Base-by-base conservation (phyloP, 92 coral and sea anemone species). In the Phenganax stokvisi region DNA sequence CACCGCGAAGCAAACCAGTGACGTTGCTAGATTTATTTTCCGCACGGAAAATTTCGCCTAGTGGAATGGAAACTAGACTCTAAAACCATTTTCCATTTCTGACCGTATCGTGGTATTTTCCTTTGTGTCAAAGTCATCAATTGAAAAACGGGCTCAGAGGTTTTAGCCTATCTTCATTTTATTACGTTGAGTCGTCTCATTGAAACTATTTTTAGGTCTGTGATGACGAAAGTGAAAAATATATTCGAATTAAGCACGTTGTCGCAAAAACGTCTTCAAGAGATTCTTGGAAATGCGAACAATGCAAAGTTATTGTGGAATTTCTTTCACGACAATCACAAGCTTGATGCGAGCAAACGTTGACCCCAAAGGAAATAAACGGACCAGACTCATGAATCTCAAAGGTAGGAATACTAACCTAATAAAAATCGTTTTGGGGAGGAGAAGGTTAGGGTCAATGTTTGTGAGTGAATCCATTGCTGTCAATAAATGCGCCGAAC, bases 271-370 rank as follows among this genome's bases (percentile, higher is more conserved):
- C 80, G 84, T 51, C 86, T 96, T 12, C 85, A 87, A 37, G 85
- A 81, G 56, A 71, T 92, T 74, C 79, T 96, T 55, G 90, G 88
- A 63, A 96, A 96, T 82, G 73, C 92, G 13, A 72, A 60, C 15
- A 85, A 74, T 64, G 96, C 97, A 1, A 90, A 90, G 82, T 85
- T 87, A 47, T 67, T 96, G 30, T 96, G 99, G 99, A 92, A 92
- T 64, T 96, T 96, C 57, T 80, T 96, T 66, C 98, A 94, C 84
- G 59, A 72, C 0, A 87, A 68, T 37, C 85, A 69, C 47, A 89
- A 82, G 81, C 74, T 54, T 52, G 82, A 74, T 31, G 57, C 67
- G 17, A 52, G 51, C 25, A 74, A 57, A 72, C 58, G 31, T 17
- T 73, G 28, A 53, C 75, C 17, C 8, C 47, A 37, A 37, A 37